Conservation (phyloP, 2,888 invertebrate species). For the Agrilus biguttatus region DNA sequence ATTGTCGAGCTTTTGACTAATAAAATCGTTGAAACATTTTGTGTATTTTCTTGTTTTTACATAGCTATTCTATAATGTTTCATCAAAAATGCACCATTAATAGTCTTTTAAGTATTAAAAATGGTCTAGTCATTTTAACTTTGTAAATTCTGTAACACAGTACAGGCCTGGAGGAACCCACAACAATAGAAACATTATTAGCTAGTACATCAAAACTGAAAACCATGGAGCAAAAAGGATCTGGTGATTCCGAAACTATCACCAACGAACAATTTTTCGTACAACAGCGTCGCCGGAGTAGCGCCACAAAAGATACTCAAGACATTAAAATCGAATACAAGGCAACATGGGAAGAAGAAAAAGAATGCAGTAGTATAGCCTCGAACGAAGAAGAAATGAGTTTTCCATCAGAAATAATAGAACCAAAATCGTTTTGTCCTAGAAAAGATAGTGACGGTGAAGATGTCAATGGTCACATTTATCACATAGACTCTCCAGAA, state of each 20-base stretch:
- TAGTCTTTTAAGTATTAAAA: too few relatives aligned
- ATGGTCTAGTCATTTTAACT: too few relatives aligned
- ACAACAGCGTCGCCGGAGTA: conserved; percentile 23
- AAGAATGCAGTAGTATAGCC: conserved; percentile 45
- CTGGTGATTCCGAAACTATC: conserved; percentile 15
- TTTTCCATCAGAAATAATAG: conserved; percentile 51
- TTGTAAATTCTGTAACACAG: too few relatives aligned
- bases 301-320: conserved; percentile 28
- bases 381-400: conserved; percentile 59
- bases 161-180: too few relatives aligned
- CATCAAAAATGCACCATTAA: too few relatives aligned
- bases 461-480: conserved; percentile 41
- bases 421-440: conserved; percentile 30
- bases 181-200: conserved; percentile 10
- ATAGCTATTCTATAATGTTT: too few relatives aligned
- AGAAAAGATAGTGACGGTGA: conserved; percentile 33
- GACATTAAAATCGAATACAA: conserved; percentile 13
- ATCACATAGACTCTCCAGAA: conserved; percentile 75
- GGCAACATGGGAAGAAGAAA: conserved; percentile 34
- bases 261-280: conserved; percentile 30
- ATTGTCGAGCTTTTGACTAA: too few relatives aligned
- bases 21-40: too few relatives aligned
- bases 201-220: conserved; percentile 22
- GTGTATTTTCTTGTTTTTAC: too few relatives aligned
- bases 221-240: conserved; percentile 13